A percentile compares a stretch with the other conserved stretches of the same genome.
Conservation (phyloP, 23 tunicate genomes). For the Pegea sp. region DNA sequence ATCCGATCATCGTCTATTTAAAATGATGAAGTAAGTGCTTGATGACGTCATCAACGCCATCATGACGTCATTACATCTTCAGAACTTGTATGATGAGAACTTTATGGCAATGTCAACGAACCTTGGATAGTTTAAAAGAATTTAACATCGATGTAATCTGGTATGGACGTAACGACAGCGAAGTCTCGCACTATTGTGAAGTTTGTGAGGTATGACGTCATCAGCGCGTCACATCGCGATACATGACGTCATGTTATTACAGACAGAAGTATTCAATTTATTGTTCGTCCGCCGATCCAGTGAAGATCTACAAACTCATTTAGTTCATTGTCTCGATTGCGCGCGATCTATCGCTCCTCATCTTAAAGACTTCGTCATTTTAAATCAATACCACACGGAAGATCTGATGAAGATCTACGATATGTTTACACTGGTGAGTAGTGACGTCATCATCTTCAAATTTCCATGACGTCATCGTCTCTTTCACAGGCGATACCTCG, state of each 20-base stretch:
- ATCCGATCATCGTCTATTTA: constrained; percentile 40
- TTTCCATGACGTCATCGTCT: no score
- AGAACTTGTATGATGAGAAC: constrained; percentile 88
- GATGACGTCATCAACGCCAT: no score
- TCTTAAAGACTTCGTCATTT: constrained; percentile 57
- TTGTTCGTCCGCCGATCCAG: constrained; percentile 52
- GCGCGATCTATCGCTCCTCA: constrained; percentile 31
- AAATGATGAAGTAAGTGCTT: constrained; percentile 58
- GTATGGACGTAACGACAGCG: constrained; percentile 64
- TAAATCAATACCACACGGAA: constrained; percentile 71
- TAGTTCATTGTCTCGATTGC: constrained; percentile 60
- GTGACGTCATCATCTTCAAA: no score
- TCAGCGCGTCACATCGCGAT: background rate
- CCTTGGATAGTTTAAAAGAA: constrained; percentile 36
- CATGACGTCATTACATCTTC: background rate
- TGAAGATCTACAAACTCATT: constrained; percentile 14
- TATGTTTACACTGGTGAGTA: constrained; percentile 53
- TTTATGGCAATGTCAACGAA: constrained; percentile 66
- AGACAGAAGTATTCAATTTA: constrained; percentile 76
- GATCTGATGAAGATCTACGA: constrained; percentile 86
- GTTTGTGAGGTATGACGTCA: constrained; percentile 30
- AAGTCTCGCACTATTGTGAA: constrained; percentile 75
- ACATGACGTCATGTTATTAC: background rate
- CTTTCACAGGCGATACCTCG: no score
- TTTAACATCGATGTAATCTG: constrained; percentile 42